phyloP scores from a whole-genome alignment of 2,113 vertebrate genomes.

The Trochalopteron elliotii region DNA sequence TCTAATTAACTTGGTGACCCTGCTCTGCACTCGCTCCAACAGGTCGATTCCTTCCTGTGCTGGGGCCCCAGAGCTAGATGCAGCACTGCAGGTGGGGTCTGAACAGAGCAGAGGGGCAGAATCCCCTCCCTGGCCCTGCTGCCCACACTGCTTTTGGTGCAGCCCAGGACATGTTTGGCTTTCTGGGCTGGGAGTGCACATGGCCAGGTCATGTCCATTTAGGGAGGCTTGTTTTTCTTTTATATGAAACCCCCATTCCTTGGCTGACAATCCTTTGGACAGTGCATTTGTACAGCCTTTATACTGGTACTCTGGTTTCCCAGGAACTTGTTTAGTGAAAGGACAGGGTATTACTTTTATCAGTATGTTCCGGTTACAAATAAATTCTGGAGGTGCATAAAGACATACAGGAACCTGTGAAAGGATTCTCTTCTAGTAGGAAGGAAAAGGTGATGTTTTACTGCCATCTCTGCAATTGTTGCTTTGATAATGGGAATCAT shows the following conservation, averaged over 20 bases:
- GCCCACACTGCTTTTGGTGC: fast-evolving
- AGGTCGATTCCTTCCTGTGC: not conserved
- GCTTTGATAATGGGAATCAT: not conserved
- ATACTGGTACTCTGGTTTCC: not conserved
- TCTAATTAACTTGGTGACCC: not conserved
- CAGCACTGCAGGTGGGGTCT: not conserved
- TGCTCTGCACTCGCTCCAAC: not conserved
- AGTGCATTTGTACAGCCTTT: not conserved
- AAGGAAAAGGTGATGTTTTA: not conserved
- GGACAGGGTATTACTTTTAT: not conserved
- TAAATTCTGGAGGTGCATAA: not conserved
- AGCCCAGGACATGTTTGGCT: not conserved
- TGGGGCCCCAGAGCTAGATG: not conserved
- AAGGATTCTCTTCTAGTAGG: not conserved
- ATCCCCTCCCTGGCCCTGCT: not conserved
- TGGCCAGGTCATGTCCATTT: not conserved
- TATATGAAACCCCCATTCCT: not conserved
- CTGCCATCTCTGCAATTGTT: not conserved
- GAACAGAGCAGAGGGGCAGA: not conserved
- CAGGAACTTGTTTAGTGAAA: not conserved
- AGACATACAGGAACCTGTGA: not conserved
- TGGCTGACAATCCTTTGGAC: not conserved
- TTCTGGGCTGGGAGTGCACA: not conserved
- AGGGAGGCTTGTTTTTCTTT: not conserved
- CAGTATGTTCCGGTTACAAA: not conserved